A percentile compares a stretch with the other conserved stretches of the same genome.
Conservation (phyloP, 2,888 invertebrate species). For the Yponomeuta malinellus region DNA sequence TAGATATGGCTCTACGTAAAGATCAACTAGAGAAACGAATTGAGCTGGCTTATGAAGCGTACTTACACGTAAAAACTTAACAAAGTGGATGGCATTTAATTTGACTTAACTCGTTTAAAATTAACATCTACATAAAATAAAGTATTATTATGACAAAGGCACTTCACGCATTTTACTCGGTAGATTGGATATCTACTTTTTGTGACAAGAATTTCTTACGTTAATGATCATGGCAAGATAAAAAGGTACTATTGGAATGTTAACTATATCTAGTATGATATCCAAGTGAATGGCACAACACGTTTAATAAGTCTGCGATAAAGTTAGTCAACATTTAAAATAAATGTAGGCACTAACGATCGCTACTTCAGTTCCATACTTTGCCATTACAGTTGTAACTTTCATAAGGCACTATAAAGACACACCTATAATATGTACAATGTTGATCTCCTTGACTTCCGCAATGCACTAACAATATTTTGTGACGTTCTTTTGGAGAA, state of each 20-base stretch:
- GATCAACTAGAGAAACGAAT: slow-evolving; percentile 49
- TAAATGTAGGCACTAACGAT: not conserved
- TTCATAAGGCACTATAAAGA: slow-evolving; percentile 59
- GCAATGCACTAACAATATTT: slow-evolving; percentile 41
- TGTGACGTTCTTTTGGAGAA: slow-evolving; percentile 54
- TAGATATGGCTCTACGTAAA: slow-evolving; percentile 5
- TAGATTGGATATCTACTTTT: slow-evolving; percentile 52
- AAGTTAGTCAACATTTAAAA: slow-evolving; percentile 32
- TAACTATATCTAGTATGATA: slow-evolving; percentile 67
- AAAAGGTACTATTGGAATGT: slow-evolving; percentile 73
- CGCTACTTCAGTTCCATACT: slow-evolving; percentile 20
- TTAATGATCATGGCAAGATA: slow-evolving; percentile 75
- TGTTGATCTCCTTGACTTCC: slow-evolving; percentile 39
- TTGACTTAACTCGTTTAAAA: slow-evolving; percentile 73
- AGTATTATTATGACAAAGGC: slow-evolving; percentile 69
- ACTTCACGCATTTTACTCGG: slow-evolving; percentile 58
- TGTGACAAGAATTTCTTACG: slow-evolving; percentile 72
- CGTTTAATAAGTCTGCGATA: slow-evolving; percentile 53
- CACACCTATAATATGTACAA: slow-evolving; percentile 48
- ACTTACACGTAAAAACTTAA: slow-evolving; percentile 72
- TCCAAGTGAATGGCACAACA: slow-evolving; percentile 71
- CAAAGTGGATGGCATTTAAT: slow-evolving; percentile 76
- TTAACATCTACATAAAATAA: slow-evolving; percentile 45
- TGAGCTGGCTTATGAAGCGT: slow-evolving; percentile 72
- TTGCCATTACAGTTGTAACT: slow-evolving; percentile 54